Conservation (phyloP, 2,888 invertebrate species). For the Argynnis bischoffii region DNA sequence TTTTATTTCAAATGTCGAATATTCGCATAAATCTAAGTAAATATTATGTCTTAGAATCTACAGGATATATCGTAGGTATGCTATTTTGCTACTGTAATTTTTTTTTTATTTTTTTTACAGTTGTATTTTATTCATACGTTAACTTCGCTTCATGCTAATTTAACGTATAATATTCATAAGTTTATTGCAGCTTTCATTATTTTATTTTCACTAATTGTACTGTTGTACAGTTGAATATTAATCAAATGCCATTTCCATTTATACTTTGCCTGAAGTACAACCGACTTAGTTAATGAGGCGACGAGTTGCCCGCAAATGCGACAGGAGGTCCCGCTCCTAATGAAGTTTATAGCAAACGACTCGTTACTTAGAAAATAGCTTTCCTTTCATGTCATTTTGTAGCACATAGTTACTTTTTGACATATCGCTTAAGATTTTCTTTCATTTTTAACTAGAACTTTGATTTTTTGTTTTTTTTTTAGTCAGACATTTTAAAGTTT, state of each 20-base stretch:
- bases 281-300: slow-evolving; percentile 40
- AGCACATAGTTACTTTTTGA: slow-evolving; percentile 8
- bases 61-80: no score
- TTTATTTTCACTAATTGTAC: not conserved
- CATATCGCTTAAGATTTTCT: slow-evolving; percentile 3
- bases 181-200: no score
- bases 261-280: slow-evolving; percentile 11
- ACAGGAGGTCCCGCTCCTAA: slow-evolving; percentile 32
- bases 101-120: no score
- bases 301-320: slow-evolving; percentile 35
- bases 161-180: no score
- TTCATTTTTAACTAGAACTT: not conserved
- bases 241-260: slow-evolving; percentile 9
- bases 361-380: slow-evolving; percentile 34
- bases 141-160: no score
- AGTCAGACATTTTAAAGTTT: not conserved
- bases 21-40: no score
- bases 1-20: no score
- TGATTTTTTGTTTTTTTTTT: not conserved
- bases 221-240: not conserved
- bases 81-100: no score
- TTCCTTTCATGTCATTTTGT: slow-evolving; percentile 10
- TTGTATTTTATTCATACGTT: no score
- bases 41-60: no score
- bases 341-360: slow-evolving; percentile 34